phyloP scores from a whole-genome alignment of 2,888 invertebrate genomes.

The Pantelozetes paolii region DNA sequence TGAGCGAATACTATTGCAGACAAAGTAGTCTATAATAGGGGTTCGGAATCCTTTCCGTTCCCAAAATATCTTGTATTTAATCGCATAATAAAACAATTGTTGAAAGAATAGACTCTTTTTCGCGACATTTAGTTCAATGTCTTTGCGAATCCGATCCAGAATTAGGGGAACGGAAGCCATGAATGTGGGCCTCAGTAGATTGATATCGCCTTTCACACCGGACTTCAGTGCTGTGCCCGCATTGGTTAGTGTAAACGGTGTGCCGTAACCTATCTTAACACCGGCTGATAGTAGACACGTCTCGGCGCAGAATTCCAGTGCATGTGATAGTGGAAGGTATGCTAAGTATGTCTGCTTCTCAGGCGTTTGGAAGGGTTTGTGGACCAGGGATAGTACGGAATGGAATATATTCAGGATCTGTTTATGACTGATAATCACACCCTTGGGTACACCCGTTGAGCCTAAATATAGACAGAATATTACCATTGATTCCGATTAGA shows the following conservation, averaged over 20 bases:
- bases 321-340: conserved; percentile 93
- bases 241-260: conserved; percentile 71
- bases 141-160: conserved; percentile 62
- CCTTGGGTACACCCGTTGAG: conserved; percentile 58
- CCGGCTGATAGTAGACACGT: conserved; percentile 76
- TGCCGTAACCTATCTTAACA: conserved; percentile 91
- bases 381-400: conserved; percentile 45
- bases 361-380: conserved; percentile 40
- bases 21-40: conserved; percentile 56
- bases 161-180: conserved; percentile 90
- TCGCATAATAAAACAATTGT: conserved; percentile 87
- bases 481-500: neutral
- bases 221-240: conserved; percentile 87
- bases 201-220: conserved; percentile 90
- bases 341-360: conserved; percentile 84
- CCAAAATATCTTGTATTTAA: conserved; percentile 85
- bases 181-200: conserved; percentile 82
- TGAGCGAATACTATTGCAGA: conserved; percentile 63
- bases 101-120: conserved; percentile 70
- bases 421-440: conserved; percentile 48
- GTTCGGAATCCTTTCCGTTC: conserved; percentile 60
- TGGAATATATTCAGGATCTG: conserved; percentile 45
- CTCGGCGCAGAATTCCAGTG: conserved; percentile 84
- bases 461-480: conserved; percentile 54
- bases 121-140: conserved; percentile 84